Base-by-base conservation (phyloP, 2,888 invertebrate species). In the Zonitis immaculata region DNA sequence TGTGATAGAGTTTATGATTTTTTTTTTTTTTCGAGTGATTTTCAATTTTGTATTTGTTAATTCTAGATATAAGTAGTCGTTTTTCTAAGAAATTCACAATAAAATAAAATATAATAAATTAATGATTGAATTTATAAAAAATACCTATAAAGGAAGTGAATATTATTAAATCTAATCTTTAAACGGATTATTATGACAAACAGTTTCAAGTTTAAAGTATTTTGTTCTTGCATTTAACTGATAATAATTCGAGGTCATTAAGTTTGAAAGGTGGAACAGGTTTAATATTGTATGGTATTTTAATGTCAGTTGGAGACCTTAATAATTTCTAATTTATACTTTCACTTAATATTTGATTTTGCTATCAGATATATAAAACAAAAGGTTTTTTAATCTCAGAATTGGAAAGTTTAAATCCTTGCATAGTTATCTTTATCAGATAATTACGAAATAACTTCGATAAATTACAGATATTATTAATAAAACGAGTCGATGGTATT, bases 301-400 rank as follows among this genome's bases (percentile, higher is more conserved):
- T 65, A 70, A 70, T 68, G 68, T 66, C 68, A 70, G 60, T 65
- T 46, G 69, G 57, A 67, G 69, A 68, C 68, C 68, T 69, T 69
- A 66, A 60, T 54, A 60, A 64, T 66, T 68, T 68, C 68, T 66
- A 69, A 65, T 65, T 63, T 65, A 56, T 60, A 66, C 69, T 69
- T 69, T 70, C 69, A 68, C 70, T 68, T 67, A 65, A 65, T 59
- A 56, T 51, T 50, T 60, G 42, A 49, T 44, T 59, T 54, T 52
- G 48, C 14, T 7, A 9, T 48, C 12, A 3, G 9, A 28, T 8
- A 9, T 47, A 35, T 4, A 35, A 25, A 30, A 16, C 12, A 35
- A 35, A 35, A 7, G 35, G 14, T 8, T 2, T 6, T 35, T 30
- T 30, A n/a, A n/a, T n/a, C n/a, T n/a, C n/a, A n/a, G n/a, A 16